Base-by-base conservation (phyloP, 2,113 vertebrate species). In the Gobius niger region DNA sequence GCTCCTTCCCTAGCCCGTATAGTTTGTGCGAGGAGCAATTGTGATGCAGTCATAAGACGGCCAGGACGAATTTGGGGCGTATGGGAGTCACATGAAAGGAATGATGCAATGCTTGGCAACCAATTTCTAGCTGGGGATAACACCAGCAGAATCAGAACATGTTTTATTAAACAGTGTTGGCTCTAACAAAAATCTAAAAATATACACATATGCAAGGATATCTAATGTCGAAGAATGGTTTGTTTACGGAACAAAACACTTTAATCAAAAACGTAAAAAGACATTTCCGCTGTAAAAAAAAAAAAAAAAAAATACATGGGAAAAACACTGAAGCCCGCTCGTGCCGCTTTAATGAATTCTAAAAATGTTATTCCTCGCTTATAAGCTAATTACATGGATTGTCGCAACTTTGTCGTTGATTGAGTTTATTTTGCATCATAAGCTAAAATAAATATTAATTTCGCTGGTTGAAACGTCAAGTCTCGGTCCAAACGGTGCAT, bases 61-160 rank as follows among this genome's bases (percentile, higher is more conserved):
- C 91, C 92, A 94, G 92, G 93, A 94, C 92, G 91, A 93, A 93
- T 92, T 91, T 92, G 92, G 92, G 93, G 92, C 92, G 92, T 92
- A 91, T 90, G 92, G 91, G 93, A 93, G 93, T 93, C 92, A 93
- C 92, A 93, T 94, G 92, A 93, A 94, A 93, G 92, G 92, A 93
- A 93, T 94, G 93, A 94, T 94, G 93, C 93, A 94, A 94, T 92
- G 88, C 88, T 91, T 94, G 93, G 93, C 93, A 94, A 94, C 93
- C 89, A 76, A 83, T 94, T 94, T 94, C 93, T 90, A 93, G 90
- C 91, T 86, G 86, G 91, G 91, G 92, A 94, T 93, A 93, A 94
- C 91, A 93, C 91, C 90, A 91, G 91, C 91, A 88, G 91, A 93
- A 90, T 84, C 91, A 86, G 89, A 92, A 85, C 92, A 93, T 93